Conservation (phyloP, 2,888 invertebrate genomes). For the Orthosia gracilis region DNA sequence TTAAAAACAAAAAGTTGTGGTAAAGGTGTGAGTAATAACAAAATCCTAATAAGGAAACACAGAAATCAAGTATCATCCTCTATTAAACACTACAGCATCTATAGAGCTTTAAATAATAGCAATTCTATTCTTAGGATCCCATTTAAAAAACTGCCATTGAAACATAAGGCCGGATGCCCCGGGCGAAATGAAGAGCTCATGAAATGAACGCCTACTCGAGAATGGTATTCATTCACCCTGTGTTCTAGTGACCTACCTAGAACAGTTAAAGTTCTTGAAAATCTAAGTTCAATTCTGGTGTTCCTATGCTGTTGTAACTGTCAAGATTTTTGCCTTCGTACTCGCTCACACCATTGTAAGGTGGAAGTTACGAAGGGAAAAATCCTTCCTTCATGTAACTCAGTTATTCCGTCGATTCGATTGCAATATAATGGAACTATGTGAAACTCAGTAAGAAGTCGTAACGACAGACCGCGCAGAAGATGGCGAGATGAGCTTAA, state of each 20-base stretch:
- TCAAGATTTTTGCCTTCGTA: no score
- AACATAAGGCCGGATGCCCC: conserved; percentile 42
- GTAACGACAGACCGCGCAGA: no score
- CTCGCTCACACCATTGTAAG: no score
- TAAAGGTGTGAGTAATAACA: background rate
- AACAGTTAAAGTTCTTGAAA: background rate
- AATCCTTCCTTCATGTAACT: no score
- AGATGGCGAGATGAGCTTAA: no score
- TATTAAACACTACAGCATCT: background rate
- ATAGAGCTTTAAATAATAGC: conserved; percentile 13
- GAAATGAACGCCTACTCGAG: conserved; percentile 42
- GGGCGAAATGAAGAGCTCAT: conserved; percentile 53
- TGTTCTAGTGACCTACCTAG: conserved; percentile 44
- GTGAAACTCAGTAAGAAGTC: no score
- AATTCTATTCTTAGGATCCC: conserved; percentile 36
- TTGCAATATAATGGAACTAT: no score
- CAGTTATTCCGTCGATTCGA: no score
- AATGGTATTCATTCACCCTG: conserved; percentile 47
- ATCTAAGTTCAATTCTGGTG: background rate
- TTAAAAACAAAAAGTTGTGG: no score
- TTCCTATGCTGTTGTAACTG: no score
- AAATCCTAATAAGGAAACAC: conserved; percentile 2
- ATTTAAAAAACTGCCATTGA: conserved; percentile 59
- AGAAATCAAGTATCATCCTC: background rate
- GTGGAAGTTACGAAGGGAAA: no score